These are phyloP conservation scores for Eudyptes chrysolophus DNA, from an alignment of 2,113 vertebrate genomes.

Conservation along the genomic window DNA sequence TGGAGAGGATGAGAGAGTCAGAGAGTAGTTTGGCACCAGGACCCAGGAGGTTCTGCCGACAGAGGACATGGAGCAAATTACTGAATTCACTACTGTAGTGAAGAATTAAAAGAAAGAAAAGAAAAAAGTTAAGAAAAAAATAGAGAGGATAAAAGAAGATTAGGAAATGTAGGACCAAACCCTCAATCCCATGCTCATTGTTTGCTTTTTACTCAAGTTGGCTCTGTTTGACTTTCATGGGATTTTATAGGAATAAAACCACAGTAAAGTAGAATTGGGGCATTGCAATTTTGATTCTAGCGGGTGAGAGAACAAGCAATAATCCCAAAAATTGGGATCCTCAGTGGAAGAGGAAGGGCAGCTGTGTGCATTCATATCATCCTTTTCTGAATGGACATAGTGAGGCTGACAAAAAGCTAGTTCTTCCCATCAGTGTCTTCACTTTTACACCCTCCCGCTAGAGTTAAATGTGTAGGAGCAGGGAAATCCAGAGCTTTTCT, in stretches of 20 bases:
- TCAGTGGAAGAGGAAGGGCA: neutral
- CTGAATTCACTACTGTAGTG: neutral
- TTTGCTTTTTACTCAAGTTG: neutral
- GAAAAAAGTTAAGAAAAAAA: neutral
- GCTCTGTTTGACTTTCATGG: neutral
- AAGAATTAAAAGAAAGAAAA: neutral
- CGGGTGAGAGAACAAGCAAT: neutral
- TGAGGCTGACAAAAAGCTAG: neutral
- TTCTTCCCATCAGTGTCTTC: neutral
- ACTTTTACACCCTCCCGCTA: neutral
- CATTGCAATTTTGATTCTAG: neutral
- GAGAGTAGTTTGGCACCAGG: neutral
- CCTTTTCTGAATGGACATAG: neutral
- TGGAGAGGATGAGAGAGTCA: neutral
- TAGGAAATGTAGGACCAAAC: neutral
- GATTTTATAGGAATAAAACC: neutral
- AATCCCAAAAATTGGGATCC: neutral
- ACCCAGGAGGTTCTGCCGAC: neutral
- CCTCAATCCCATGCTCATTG: neutral
- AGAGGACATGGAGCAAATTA: neutral
- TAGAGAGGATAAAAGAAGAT: neutral
- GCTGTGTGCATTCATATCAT: rapidly evolving
- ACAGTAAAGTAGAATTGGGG: neutral
- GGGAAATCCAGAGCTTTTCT: neutral
- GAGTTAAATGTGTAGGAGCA: neutral